Conservation (phyloP, 2,797 vertebrate genomes). For the Acanthis flammea region DNA sequence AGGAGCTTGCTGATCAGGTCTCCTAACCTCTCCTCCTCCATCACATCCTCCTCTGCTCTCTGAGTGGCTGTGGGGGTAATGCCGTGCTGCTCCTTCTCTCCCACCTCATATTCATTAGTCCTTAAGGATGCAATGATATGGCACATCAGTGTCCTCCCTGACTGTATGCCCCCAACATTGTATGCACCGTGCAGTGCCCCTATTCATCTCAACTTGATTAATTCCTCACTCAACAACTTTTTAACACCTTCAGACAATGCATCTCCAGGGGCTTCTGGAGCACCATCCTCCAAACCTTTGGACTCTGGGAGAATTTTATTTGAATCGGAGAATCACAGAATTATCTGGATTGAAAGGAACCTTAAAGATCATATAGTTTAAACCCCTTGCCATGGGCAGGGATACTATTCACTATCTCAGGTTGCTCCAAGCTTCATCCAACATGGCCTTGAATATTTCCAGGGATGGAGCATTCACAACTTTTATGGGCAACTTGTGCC, state of each 20-base stretch:
- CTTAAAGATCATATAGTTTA: not conserved
- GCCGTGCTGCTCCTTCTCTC: not conserved
- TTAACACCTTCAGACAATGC: not conserved
- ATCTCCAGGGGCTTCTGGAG: not conserved
- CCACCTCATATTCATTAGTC: not conserved
- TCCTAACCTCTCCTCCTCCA: not conserved
- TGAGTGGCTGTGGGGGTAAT: not conserved
- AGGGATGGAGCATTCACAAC: not conserved
- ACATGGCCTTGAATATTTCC: not conserved
- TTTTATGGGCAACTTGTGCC: not conserved
- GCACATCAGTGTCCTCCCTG: not conserved
- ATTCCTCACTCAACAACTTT: not conserved
- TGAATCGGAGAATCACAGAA: not conserved
- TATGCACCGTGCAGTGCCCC: not conserved
- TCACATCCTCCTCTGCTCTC: not conserved
- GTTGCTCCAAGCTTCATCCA: not conserved
- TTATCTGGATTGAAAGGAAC: not conserved
- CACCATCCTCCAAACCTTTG: not conserved
- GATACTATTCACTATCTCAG: not conserved
- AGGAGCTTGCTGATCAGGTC: not conserved
- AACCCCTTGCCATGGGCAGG: not conserved
- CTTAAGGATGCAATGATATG: not conserved
- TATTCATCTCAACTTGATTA: not conserved
- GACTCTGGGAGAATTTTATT: not conserved
- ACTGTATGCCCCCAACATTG: rapidly evolving